Evolutionary conservation across 2,888 invertebrate genomes (phyloP).

Genomic region (Plutella xylostella): DNA sequence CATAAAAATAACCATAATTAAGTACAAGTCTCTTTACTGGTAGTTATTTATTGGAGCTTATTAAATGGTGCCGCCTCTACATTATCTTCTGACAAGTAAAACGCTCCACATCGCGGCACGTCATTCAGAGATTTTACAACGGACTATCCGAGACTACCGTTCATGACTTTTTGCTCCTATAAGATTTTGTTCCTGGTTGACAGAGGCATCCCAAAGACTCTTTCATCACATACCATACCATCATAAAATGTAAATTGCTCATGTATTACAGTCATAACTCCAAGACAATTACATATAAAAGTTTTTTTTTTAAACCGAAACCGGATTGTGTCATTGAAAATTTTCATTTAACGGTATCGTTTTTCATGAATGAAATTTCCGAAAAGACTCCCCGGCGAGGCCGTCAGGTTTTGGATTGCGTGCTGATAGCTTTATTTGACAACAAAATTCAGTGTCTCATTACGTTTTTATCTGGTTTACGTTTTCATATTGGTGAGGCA

Average conservation of each 20-base stretch:
- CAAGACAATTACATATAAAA: slow-evolving; percentile 34
- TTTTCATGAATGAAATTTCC: too few relatives aligned
- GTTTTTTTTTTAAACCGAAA: background rate
- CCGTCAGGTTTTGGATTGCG: too few relatives aligned
- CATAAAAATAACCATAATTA: too few relatives aligned
- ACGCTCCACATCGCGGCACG: background rate
- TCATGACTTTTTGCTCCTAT: slow-evolving; percentile 40
- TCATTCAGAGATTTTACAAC: slow-evolving; percentile 44
- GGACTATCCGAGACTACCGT: slow-evolving; percentile 34
- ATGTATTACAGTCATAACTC: slow-evolving; percentile 42
- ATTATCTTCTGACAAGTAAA: background rate
- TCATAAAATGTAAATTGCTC: slow-evolving; percentile 58
- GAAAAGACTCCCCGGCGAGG: too few relatives aligned
- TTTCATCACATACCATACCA: slow-evolving; percentile 46
- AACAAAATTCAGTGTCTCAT: too few relatives aligned
- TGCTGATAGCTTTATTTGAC: too few relatives aligned
- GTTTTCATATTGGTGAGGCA: too few relatives aligned
- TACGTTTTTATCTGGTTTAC: too few relatives aligned
- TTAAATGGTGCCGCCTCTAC: slow-evolving; percentile 13
- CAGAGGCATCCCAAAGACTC: slow-evolving; percentile 40
- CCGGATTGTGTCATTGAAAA: background rate
- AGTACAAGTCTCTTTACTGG: too few relatives aligned
- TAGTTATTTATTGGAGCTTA: too few relatives aligned
- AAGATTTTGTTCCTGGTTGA: slow-evolving; percentile 63
- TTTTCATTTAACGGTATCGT: too few relatives aligned